Evolutionary conservation across 2,888 invertebrate species (phyloP).

Genomic region (Dusona sp.): DNA sequence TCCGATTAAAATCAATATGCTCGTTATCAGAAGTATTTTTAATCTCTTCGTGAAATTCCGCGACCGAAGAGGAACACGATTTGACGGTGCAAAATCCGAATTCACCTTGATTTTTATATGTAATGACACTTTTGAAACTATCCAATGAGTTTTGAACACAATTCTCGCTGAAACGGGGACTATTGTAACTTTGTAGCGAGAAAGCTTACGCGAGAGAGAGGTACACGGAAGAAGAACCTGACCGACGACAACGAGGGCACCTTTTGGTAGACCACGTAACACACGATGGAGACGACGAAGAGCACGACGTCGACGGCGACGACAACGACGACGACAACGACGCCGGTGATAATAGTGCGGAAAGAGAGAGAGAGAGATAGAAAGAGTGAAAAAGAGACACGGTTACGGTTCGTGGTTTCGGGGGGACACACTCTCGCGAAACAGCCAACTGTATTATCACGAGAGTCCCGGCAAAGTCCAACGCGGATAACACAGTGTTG

Average conservation of each 20-base stretch:
- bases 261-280: constrained; percentile 13
- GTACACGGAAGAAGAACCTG: constrained; percentile 30
- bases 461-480: constrained; percentile 46
- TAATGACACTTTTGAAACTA: not conserved
- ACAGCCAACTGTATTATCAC: constrained; percentile 60
- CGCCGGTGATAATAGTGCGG: constrained; percentile 31
- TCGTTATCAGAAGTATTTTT: not conserved
- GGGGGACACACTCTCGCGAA: constrained; percentile 59
- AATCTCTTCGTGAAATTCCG: not conserved
- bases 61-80: not conserved
- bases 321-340: not conserved
- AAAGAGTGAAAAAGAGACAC: not conserved
- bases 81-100: not conserved
- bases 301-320: constrained; percentile 4
- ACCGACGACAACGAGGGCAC: constrained; percentile 45
- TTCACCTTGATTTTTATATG: not conserved
- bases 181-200: not conserved
- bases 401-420: constrained; percentile 56
- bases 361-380: not conserved
- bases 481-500: constrained; percentile 19
- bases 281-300: constrained; percentile 25
- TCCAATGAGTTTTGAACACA: not conserved
- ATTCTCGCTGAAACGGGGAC: not conserved
- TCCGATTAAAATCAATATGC: not conserved
- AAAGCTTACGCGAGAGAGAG: not conserved